Evolutionary conservation across 2,888 invertebrate species (phyloP).

Genomic region (Rotaria macrura): DNA sequence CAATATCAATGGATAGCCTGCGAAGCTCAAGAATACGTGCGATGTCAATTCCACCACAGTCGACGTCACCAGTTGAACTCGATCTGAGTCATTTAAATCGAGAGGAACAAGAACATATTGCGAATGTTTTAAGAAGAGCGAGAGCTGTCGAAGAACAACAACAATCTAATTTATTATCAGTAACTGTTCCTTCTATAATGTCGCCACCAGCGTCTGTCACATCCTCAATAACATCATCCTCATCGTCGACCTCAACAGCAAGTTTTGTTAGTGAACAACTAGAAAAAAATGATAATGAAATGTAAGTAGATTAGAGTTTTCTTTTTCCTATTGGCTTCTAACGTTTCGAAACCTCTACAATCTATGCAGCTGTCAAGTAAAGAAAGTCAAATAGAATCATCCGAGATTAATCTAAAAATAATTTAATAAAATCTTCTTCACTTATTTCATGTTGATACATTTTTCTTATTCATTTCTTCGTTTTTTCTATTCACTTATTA

Average conservation of each 20-base stretch:
- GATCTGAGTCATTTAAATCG: constrained; percentile 17
- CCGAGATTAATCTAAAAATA: neutral
- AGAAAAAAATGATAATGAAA: neutral
- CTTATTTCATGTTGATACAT: neutral
- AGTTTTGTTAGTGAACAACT: neutral
- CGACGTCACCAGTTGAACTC: neutral
- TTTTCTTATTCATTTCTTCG: neutral
- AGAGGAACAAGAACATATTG: constrained; percentile 13
- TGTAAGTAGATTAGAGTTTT: neutral
- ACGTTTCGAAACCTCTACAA: neutral
- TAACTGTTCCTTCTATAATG: neutral
- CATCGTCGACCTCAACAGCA: neutral
- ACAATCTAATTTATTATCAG: neutral
- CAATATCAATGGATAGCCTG: neutral
- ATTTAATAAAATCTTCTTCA: neutral
- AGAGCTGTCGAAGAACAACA: neutral
- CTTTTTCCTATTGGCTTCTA: neutral
- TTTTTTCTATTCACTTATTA: neutral
- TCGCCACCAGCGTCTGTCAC: neutral
- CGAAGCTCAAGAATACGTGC: neutral
- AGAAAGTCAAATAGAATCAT: neutral
- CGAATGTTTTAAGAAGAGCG: neutral
- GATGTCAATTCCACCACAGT: neutral
- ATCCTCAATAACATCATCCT: neutral
- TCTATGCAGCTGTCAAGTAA: neutral